Conservation (phyloP, 2,888 invertebrate species). For the Pachydiplax longipennis region DNA sequence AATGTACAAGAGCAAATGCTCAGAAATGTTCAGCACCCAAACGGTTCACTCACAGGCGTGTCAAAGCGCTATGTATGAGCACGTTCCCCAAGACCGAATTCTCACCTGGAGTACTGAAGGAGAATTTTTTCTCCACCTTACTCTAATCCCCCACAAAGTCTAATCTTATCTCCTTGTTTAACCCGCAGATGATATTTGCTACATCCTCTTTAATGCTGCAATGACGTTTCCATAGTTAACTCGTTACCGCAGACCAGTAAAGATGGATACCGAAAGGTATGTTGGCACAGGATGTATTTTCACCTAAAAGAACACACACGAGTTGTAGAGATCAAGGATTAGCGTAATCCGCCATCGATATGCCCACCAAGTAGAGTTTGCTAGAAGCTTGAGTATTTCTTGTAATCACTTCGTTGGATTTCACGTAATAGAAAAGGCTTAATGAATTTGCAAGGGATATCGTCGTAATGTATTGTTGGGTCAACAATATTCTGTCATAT, state of each 20-base stretch:
- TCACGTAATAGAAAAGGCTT: too few relatives aligned
- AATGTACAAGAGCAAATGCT: too few relatives aligned
- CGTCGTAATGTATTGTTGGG: too few relatives aligned
- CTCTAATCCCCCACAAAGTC: neutral
- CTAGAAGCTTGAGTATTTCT: too few relatives aligned
- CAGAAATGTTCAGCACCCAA: too few relatives aligned
- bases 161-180: conserved; percentile 3
- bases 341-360: too few relatives aligned
- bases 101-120: neutral
- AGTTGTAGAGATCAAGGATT: too few relatives aligned
- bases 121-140: neutral
- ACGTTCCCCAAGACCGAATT: neutral
- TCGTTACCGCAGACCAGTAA: neutral
- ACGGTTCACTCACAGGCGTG: neutral
- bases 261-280: conserved; percentile 34
- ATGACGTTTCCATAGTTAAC: conserved; percentile 14
- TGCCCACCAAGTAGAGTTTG: too few relatives aligned
- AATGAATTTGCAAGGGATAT: too few relatives aligned
- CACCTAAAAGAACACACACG: too few relatives aligned
- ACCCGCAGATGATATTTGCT: conserved; percentile 9
- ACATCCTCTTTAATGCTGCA: neutral
- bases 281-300: neutral
- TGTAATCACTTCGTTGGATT: too few relatives aligned
- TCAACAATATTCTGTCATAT: too few relatives aligned
- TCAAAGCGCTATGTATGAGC: neutral